Percentiles rank a stretch among this genome's conserved stretches.
phyloP scores from a whole-genome alignment of 2,888 invertebrate species.

The Hydropsyche betteni region DNA sequence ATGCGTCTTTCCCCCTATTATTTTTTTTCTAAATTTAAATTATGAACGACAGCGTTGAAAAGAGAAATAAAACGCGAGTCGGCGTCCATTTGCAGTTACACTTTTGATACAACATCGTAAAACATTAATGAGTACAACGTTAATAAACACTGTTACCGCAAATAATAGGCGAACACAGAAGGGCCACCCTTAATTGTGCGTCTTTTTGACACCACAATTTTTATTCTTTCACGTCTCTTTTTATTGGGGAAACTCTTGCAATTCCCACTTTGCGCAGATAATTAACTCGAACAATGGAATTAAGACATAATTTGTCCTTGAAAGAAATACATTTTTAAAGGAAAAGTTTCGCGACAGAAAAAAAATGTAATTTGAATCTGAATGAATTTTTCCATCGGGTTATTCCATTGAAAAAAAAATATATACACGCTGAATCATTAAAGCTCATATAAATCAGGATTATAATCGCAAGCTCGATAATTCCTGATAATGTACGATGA shows the following conservation, averaged over 20 bases:
- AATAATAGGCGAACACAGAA: conserved; percentile 18
- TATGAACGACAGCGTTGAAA: conserved; percentile 7
- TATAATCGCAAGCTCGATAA: conserved; percentile 21
- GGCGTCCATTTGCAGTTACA: conserved; percentile 25
- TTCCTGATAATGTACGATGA: conserved; percentile 17
- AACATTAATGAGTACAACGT: conserved; percentile 40
- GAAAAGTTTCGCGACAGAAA: no score
- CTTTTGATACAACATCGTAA: conserved; percentile 41
- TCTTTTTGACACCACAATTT: background rate
- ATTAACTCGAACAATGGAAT: conserved; percentile 11
- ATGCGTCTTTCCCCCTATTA: no score
- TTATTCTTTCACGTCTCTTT: conserved; percentile 13
- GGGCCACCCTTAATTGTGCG: conserved; percentile 11
- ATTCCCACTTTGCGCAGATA: background rate
- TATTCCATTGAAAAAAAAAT: no score
- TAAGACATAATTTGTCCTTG: background rate
- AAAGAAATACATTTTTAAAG: no score
- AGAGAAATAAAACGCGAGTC: conserved; percentile 16
- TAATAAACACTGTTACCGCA: conserved; percentile 35
- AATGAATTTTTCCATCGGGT: no score
- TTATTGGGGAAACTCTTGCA: conserved; percentile 13
- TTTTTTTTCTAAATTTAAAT: no score
- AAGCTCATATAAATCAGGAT: conserved; percentile 4
- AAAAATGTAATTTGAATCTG: no score
- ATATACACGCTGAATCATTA: no score